A percentile compares a stretch with the other conserved stretches of the same genome.
phyloP scores from a whole-genome alignment of 2,888 invertebrate species.

The Monopis laevigella region DNA sequence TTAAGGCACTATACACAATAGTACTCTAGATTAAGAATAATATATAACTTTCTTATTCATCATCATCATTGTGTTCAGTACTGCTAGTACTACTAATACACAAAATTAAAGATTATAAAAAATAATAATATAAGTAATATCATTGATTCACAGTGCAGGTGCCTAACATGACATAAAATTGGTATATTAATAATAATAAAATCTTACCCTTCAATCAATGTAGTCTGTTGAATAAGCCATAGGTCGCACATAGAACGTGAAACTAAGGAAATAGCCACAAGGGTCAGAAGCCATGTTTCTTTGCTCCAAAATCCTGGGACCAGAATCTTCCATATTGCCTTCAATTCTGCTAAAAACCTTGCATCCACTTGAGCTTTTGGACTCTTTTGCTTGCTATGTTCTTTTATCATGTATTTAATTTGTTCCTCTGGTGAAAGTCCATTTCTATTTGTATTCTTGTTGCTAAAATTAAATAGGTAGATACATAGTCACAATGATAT shows the following conservation, averaged over 20 bases:
- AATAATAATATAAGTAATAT: too few species aligned
- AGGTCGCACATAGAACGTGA: slow-evolving; percentile 94
- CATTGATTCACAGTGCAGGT: too few species aligned
- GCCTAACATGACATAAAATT: too few species aligned
- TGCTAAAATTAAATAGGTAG: too few species aligned
- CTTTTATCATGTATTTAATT: slow-evolving; percentile 82
- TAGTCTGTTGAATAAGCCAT: slow-evolving; percentile 96
- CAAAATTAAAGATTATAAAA: too few species aligned
- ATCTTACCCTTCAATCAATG: slow-evolving; percentile 87
- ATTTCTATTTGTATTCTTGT: slow-evolving; percentile 3
- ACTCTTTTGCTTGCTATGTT: slow-evolving; percentile 65
- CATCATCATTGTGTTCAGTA: too few species aligned
- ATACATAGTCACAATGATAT: too few species aligned
- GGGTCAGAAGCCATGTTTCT: slow-evolving; percentile 76
- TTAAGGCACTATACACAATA: too few species aligned
- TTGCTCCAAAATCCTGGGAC: slow-evolving; percentile 82
- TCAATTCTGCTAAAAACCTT: slow-evolving; percentile 76
- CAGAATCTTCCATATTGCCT: slow-evolving; percentile 74
- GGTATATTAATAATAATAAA: background rate
- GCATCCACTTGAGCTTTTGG: slow-evolving; percentile 81
- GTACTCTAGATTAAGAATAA: too few species aligned
- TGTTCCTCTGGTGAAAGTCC: slow-evolving; percentile 70
- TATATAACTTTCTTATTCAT: too few species aligned
- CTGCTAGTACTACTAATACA: too few species aligned
- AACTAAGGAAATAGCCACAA: slow-evolving; percentile 84